Conservation (phyloP, 2,888 invertebrate species). For the Cheilosia grossa region DNA sequence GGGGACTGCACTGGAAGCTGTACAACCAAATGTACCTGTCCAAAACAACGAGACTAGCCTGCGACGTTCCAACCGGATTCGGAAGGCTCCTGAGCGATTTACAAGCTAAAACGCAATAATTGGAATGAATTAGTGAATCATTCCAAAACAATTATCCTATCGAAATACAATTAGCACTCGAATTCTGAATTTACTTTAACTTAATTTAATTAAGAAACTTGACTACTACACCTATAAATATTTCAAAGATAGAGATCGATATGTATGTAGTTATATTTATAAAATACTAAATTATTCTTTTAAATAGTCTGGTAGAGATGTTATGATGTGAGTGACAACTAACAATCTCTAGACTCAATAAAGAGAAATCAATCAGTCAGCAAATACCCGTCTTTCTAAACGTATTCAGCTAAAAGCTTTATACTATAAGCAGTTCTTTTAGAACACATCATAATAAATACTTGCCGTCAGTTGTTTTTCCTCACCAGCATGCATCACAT, state of each 20-base stretch:
- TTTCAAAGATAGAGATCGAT: background rate
- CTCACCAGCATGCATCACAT: too few species aligned
- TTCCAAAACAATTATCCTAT: background rate
- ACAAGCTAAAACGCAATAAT: background rate
- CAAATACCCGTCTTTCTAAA: background rate
- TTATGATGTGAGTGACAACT: too few species aligned
- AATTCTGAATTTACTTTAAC: background rate
- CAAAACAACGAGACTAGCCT: slow-evolving; percentile 10
- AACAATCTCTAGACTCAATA: too few species aligned
- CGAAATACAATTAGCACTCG: background rate
- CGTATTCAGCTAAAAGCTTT: too few species aligned
- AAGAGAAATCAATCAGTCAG: too few species aligned
- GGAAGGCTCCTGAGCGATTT: slow-evolving; percentile 30
- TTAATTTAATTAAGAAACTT: too few species aligned
- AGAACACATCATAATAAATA: too few species aligned
- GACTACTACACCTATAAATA: background rate
- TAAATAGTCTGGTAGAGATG: too few species aligned
- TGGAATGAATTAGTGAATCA: slow-evolving; percentile 7
- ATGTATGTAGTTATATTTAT: background rate
- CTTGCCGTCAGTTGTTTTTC: too few species aligned
- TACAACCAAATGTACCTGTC: background rate
- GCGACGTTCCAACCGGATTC: slow-evolving; percentile 17
- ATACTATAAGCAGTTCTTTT: too few species aligned
- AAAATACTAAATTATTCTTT: too few species aligned
- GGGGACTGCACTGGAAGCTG: background rate